Percentiles rank a stretch among this genome's conserved stretches.
Evolutionary conservation across 2,797 vertebrate species (phyloP).

Genomic region (Sciurus carolinensis): DNA sequence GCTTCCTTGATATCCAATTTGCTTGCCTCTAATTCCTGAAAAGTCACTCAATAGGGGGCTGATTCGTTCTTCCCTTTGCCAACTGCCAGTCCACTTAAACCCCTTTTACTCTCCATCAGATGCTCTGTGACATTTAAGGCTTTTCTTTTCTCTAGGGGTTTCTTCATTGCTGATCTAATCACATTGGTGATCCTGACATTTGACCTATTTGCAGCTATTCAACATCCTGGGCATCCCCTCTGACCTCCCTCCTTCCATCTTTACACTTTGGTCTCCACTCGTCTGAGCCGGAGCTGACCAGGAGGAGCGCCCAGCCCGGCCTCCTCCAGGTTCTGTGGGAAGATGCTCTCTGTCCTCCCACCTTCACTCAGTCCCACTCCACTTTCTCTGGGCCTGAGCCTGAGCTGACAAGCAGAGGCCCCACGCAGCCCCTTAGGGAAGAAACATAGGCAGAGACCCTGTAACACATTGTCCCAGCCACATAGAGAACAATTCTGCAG

Average conservation of each 20-base stretch:
- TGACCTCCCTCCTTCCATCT: neutral
- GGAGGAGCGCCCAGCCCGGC: neutral
- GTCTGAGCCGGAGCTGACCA: neutral
- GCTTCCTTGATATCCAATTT: conserved; percentile 30
- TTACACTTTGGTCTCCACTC: neutral
- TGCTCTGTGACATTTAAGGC: neutral
- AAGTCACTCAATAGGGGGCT: conserved; percentile 36
- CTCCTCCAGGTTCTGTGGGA: fast-evolving
- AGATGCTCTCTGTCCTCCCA: neutral
- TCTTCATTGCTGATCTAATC: neutral
- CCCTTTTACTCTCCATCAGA: neutral
- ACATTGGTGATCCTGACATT: neutral
- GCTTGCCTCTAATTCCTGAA: conserved; percentile 61
- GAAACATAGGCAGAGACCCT: neutral
- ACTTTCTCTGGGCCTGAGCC: neutral
- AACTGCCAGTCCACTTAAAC: conserved; percentile 31
- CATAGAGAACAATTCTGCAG: conserved; percentile 20
- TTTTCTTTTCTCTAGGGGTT: neutral
- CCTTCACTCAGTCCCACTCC: neutral
- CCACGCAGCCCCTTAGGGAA: neutral
- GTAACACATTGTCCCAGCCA: neutral
- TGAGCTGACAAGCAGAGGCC: neutral
- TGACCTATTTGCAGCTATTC: neutral
- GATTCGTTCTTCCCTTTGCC: conserved; percentile 39
- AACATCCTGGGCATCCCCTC: fast-evolving